These are phyloP conservation scores for Ciconia boyciana DNA, from an alignment of 2,113 vertebrate species.

Conservation along the genomic window DNA sequence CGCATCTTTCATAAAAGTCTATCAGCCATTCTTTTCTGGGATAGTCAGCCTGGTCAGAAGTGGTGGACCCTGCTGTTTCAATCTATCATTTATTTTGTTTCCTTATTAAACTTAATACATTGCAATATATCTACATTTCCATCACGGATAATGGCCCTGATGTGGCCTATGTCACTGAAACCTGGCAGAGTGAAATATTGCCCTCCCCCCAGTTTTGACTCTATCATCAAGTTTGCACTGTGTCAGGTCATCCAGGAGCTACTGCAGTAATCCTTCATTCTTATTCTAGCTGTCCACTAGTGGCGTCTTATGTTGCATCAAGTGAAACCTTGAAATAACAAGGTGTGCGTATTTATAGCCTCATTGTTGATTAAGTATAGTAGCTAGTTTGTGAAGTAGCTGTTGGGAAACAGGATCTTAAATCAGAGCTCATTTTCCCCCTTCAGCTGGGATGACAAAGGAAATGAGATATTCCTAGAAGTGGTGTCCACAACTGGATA, in stretches of 20 bases:
- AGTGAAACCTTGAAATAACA: conserved; percentile 47
- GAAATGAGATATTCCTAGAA: conserved; percentile 21
- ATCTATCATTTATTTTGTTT: conserved; percentile 26
- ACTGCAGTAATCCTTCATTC: conserved; percentile 52
- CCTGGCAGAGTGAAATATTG: conserved; percentile 38
- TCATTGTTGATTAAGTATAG: conserved; percentile 44
- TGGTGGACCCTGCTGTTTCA: not conserved
- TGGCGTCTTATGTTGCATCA: conserved; percentile 45
- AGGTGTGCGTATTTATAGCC: conserved; percentile 46
- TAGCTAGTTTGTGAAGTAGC: conserved; percentile 32
- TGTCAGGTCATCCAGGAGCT: conserved; percentile 39
- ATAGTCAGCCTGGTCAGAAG: not conserved
- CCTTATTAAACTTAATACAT: conserved; percentile 37
- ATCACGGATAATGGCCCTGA: conserved; percentile 11
- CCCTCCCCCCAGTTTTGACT: conserved; percentile 12
- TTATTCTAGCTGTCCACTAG: conserved; percentile 52
- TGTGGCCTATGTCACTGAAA: conserved; percentile 32
- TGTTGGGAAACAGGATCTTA: conserved; percentile 40
- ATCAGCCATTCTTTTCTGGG: not conserved
- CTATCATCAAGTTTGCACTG: conserved; percentile 34
- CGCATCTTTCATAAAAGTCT: not conserved
- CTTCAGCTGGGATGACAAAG: not conserved
- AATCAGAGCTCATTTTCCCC: conserved; percentile 33
- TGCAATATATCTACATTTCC: conserved; percentile 31
- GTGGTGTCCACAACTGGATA: conserved; percentile 10